A percentile compares a stretch with the other conserved stretches of the same genome.
Evolutionary conservation across 2,113 vertebrate species (phyloP).

Genomic region (Beaufortia kweichowensis): DNA sequence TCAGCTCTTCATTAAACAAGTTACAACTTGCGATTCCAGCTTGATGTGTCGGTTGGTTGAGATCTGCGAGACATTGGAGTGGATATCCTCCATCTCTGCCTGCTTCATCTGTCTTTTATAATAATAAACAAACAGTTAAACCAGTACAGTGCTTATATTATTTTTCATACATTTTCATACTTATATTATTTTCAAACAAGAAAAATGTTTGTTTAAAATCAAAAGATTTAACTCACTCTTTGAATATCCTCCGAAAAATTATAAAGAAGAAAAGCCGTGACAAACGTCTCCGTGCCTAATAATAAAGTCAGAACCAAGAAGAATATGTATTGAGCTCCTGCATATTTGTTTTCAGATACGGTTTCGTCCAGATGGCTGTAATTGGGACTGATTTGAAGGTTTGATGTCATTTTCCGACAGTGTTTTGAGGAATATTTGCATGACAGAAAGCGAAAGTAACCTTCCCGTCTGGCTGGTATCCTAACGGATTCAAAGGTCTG

Average conservation of each 20-base stretch:
- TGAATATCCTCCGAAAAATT: constrained; percentile 44
- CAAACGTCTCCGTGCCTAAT: constrained; percentile 49
- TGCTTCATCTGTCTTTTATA: constrained; percentile 20
- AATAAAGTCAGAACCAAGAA: constrained; percentile 50
- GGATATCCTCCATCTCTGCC: constrained; percentile 45
- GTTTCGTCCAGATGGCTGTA: constrained; percentile 44
- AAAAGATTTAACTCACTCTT: constrained; percentile 33
- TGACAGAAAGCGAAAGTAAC: constrained; percentile 44
- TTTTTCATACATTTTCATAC: too few relatives aligned
- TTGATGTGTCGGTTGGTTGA: constrained; percentile 21
- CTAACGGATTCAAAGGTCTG: constrained; percentile 14
- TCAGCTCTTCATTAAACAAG: constrained; percentile 44
- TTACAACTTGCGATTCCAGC: constrained; percentile 47
- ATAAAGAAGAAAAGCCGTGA: constrained; percentile 48
- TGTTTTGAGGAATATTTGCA: not conserved
- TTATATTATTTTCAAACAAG: not conserved
- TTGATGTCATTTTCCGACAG: constrained; percentile 42
- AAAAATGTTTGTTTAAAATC: not conserved
- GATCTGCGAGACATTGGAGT: constrained; percentile 49
- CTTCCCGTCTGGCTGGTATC: not conserved
- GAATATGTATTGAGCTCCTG: constrained; percentile 5
- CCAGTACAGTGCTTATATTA: too few relatives aligned
- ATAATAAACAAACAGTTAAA: not conserved
- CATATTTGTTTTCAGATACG: not conserved
- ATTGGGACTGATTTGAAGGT: constrained; percentile 20